Conservation (phyloP, 2,113 vertebrate genomes). For the Sarotherodon lohbergeri region DNA sequence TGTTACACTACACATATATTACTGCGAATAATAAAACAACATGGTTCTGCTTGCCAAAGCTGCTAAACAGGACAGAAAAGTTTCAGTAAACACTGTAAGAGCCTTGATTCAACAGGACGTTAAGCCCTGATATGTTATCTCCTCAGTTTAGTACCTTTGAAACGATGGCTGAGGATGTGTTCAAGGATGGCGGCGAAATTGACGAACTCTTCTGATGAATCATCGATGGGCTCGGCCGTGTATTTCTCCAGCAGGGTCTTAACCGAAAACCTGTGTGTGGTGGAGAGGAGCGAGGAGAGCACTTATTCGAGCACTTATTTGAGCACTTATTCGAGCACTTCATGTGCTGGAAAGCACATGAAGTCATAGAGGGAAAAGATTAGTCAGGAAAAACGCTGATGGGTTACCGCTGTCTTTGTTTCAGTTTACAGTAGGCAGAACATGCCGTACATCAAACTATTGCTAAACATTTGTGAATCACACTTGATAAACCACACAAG, state of each 20-base stretch:
- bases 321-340: background rate
- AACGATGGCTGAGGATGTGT: conserved; percentile 93
- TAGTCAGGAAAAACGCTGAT: background rate
- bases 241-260: conserved; percentile 94
- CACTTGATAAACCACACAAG: background rate
- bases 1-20: background rate
- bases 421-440: background rate
- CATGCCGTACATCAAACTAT: background rate
- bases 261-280: conserved; percentile 79
- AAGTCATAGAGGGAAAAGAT: background rate
- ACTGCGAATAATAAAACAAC: background rate
- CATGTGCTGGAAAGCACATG: background rate
- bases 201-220: conserved; percentile 93
- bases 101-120: background rate
- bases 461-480: background rate
- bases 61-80: background rate
- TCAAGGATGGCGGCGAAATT: conserved; percentile 95
- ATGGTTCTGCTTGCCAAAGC: background rate
- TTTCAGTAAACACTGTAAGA: background rate
- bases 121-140: background rate
- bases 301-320: background rate
- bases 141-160: conserved; percentile 76
- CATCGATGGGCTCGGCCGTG: conserved; percentile 91
- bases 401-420: background rate
- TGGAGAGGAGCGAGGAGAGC: background rate